Evolutionary conservation across 1,140 invertebrate species (phyloP), one percentile per base, ranked within the genome.

Genomic region (Achatina immaculata): DNA sequence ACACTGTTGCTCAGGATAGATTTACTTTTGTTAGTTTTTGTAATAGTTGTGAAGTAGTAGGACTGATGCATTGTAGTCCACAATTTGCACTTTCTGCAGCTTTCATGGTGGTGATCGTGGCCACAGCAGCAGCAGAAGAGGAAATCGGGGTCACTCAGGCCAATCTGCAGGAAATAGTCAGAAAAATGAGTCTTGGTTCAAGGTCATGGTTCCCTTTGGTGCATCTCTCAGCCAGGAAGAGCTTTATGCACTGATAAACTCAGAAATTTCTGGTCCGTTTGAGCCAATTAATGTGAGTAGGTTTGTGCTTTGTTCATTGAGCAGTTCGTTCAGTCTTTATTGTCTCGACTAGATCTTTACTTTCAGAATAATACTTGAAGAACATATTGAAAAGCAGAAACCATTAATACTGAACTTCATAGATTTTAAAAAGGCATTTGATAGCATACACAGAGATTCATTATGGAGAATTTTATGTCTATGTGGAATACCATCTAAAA

Each of bases 121-220:
- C 43, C 14, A 19, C 11, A 65, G 28, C 55, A 62, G 24, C 21
- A 31, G 19, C 24, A 43, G 36, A 43, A 73, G 71, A 73, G 1
- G 21, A 31, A 40, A 69, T 36, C 43, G 31, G 14, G 74, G 38
- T 2, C 51, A 55, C 7, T 1, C 9, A 3, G 38, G 38, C 9
- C 24, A 19, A 45, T 11, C 38, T 40, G 36, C 38, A 28, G 19
- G 9, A 3, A 45, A n/a, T 45, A 28, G 40, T 11, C 38, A 24
- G 28, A 55, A 55, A 58, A 62, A 21, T 38, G 74, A 78, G 24
- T 14, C 31, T 40, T 80, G 78, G 78, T 72, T 16, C 31, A 80
- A 58, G 31, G 42, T 80, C 21, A 80, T 72, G 68, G 78, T 80
- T 24, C 78, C 78, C 38, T 80, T 80, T 80, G 78, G 78, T 3